Evolutionary conservation across 2,888 invertebrate species (phyloP).

Genomic region (Maniola hyperantus): DNA sequence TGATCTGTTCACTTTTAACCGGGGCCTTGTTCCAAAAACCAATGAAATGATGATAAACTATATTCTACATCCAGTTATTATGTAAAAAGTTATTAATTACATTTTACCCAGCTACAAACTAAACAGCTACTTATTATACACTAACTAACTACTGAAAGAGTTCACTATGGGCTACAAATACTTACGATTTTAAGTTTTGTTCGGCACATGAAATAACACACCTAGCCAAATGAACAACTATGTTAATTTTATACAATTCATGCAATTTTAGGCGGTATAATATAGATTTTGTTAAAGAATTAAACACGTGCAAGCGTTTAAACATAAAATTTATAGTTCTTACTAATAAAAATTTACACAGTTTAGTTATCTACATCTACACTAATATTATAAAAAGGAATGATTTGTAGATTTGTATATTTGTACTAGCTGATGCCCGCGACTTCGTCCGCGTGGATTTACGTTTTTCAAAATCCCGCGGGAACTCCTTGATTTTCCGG

Average conservation of each 20-base stretch:
- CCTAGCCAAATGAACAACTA: constrained; percentile 76
- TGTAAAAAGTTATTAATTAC: neutral
- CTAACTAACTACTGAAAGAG: constrained; percentile 8
- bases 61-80: neutral
- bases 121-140: neutral
- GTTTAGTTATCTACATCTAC: no score
- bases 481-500: no score
- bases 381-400: no score
- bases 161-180: constrained; percentile 46
- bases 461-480: no score
- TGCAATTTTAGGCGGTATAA: constrained; percentile 45
- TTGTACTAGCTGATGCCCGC: no score
- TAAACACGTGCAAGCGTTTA: constrained; percentile 47
- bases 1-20: no score
- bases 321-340: neutral
- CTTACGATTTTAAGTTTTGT: constrained; percentile 77
- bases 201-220: constrained; percentile 77
- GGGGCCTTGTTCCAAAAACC: no score
- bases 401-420: no score
- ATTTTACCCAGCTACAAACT: neutral
- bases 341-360: no score
- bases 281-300: constrained; percentile 10
- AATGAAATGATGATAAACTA: constrained; percentile 20
- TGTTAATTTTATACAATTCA: constrained; percentile 60
- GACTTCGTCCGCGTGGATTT: no score